Conservation (phyloP, 2,113 vertebrate species). For the Peromyscus leucopus region DNA sequence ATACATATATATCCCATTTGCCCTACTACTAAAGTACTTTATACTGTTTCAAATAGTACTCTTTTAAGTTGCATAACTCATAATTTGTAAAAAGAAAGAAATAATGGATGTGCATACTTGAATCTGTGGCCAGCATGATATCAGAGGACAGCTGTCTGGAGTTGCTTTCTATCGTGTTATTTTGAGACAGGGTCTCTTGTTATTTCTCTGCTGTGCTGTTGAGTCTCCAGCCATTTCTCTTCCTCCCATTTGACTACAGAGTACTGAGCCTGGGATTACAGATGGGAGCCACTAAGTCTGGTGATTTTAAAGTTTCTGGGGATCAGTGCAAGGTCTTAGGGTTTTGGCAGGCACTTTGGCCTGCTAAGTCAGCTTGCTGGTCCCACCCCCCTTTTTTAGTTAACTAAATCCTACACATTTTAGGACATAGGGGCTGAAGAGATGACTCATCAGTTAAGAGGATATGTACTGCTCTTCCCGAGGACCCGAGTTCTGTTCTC, state of each 20-base stretch:
- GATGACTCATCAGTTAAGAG: neutral
- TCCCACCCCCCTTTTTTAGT: neutral
- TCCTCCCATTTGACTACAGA: neutral
- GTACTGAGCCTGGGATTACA: neutral
- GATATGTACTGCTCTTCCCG: neutral
- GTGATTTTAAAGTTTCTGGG: neutral
- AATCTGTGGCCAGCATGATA: neutral
- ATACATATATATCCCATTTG: neutral
- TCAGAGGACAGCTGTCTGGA: neutral
- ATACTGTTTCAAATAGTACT: neutral
- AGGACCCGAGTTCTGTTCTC: neutral
- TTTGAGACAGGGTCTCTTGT: neutral
- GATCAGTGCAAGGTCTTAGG: neutral
- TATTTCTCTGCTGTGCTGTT: neutral
- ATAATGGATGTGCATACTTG: no score
- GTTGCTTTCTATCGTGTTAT: neutral
- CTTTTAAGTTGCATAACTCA: neutral
- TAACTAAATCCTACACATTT: neutral
- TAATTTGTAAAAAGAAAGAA: constrained; percentile 2
- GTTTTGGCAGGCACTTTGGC: neutral
- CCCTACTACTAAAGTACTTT: neutral
- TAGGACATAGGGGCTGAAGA: neutral
- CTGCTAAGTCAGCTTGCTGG: neutral
- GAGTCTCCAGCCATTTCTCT: neutral
- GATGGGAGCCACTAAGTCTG: neutral